A percentile compares a stretch with the other conserved stretches of the same genome.
Conservation (phyloP, 2,113 vertebrate genomes). For the Chaenogobius annularis region DNA sequence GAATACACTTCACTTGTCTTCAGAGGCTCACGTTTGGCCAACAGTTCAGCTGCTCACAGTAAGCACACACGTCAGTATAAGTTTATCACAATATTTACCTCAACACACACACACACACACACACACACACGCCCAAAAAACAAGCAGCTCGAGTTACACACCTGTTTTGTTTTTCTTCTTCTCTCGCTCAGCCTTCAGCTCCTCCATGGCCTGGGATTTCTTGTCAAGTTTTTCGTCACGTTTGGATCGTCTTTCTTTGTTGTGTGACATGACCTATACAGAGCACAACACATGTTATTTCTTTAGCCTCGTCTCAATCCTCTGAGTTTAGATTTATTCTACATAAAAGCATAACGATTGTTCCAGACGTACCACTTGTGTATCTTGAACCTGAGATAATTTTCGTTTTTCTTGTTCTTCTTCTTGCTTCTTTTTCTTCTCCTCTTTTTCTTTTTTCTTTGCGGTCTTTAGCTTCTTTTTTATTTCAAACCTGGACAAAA, state of each 20-base stretch:
- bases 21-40: conserved; percentile 93
- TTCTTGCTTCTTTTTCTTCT: conserved; percentile 97
- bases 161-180: conserved; percentile 98
- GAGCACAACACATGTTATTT: background rate
- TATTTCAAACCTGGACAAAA: conserved; percentile 90
- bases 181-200: conserved; percentile 94
- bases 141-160: conserved; percentile 47
- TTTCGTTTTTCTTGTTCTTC: conserved; percentile 97
- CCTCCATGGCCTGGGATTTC: conserved; percentile 99
- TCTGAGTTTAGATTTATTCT: background rate
- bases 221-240: conserved; percentile 97
- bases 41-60: conserved; percentile 84
- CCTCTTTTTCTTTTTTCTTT: conserved; percentile 98
- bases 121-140: no score
- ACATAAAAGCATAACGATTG: background rate
- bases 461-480: conserved; percentile 98
- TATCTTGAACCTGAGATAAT: conserved; percentile 92
- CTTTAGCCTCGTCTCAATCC: background rate
- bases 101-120: background rate
- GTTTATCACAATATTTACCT: background rate
- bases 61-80: background rate
- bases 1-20: conserved; percentile 98
- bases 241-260: conserved; percentile 95
- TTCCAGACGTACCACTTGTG: conserved; percentile 84
- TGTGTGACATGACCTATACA: conserved; percentile 93